Base-by-base conservation (phyloP, 1,140 invertebrate genomes). In the Macrostomum lignano region DNA sequence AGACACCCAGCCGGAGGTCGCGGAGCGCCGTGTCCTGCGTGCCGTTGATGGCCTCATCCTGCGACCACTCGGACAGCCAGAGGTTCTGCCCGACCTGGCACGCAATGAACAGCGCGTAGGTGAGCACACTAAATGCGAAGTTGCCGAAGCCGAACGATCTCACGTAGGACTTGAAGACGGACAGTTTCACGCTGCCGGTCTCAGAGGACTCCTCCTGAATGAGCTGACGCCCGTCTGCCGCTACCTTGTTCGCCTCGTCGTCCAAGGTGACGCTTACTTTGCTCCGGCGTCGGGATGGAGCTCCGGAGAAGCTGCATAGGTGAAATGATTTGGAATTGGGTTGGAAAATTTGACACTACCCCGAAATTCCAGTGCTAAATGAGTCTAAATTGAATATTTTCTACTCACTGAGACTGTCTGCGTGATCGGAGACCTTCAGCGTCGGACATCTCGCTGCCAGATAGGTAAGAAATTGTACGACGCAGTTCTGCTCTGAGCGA, bases 111-210 rank as follows among this genome's bases (percentile, higher is more conserved):
- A 21, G 13, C 11, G 3, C 3, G 24, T 17, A 32, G n/a, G 19
- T 21, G 3, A 32, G 4, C 17, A 32, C 3, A 21, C 6, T 7
- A 21, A 21, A 14, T 5, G 11, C 5, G 6, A 15, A 32, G 17
- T 13, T 13, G 13, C 20, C 5, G 24, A 26, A 17, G 20, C n/a
- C 17, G 4, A 15, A 25, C 20, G 13, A 21, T 3, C 13, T n/a
- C n/a, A 32, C n/a, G 24, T 32, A 32, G 4, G 19, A 32, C 17
- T 13, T 13, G 13, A 32, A 32, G 17, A 32, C 31, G 24, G 13
- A 4, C 3, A 21, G 5, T n/a, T 17, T 17, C 24, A 32, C 31
- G 20, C 19, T 15, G 6, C 19, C 19, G 17, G 19, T 32, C 7
- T 32, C 31, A 7, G 13, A 17, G 4, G 13, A 17, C 17, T 32